A percentile compares a stretch with the other conserved stretches of the same genome.
Conservation (phyloP, 2,797 vertebrate species). For the Trichosurus vulpecula region DNA sequence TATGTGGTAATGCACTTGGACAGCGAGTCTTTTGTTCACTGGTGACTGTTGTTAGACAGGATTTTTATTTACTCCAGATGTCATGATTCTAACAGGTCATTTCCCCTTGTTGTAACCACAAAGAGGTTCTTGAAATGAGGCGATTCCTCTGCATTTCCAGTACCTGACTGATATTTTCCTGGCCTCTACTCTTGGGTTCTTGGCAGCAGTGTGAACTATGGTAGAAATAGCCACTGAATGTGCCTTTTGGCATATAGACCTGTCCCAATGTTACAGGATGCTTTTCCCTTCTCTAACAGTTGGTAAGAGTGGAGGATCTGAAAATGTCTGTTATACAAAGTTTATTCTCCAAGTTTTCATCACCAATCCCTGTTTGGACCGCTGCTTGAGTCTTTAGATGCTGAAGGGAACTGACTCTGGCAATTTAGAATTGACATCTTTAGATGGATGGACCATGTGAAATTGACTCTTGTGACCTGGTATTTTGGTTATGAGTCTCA, state of each 20-base stretch:
- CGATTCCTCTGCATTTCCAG: constrained; percentile 22
- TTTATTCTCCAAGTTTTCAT: constrained; percentile 15
- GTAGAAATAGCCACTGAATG: constrained; percentile 37
- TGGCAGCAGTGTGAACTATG: constrained; percentile 40
- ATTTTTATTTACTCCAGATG: constrained; percentile 39
- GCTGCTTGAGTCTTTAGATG: constrained; percentile 34
- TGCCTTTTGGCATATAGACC: constrained; percentile 33
- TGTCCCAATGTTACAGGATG: constrained; percentile 32
- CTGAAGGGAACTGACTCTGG: constrained; percentile 3
- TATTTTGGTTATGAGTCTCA: constrained; percentile 30
- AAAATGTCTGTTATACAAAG: constrained; percentile 52
- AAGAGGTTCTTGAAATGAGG: constrained; percentile 11
- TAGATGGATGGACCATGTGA: not conserved
- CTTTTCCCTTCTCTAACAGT: constrained; percentile 24
- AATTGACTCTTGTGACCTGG: constrained; percentile 13
- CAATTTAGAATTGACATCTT: constrained; percentile 17
- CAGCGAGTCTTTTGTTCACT: not conserved
- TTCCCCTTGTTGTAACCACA: constrained; percentile 57
- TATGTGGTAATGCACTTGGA: not conserved
- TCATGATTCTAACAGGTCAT: constrained; percentile 41
- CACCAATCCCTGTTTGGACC: constrained; percentile 50
- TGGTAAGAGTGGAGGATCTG: constrained; percentile 36
- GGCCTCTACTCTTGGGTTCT: constrained; percentile 26
- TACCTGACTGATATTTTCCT: constrained; percentile 63
- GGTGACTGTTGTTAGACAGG: not conserved